Percentiles rank a stretch among this genome's conserved stretches.
phyloP scores from a whole-genome alignment of 2,113 vertebrate species.

The Siniperca chuatsi region DNA sequence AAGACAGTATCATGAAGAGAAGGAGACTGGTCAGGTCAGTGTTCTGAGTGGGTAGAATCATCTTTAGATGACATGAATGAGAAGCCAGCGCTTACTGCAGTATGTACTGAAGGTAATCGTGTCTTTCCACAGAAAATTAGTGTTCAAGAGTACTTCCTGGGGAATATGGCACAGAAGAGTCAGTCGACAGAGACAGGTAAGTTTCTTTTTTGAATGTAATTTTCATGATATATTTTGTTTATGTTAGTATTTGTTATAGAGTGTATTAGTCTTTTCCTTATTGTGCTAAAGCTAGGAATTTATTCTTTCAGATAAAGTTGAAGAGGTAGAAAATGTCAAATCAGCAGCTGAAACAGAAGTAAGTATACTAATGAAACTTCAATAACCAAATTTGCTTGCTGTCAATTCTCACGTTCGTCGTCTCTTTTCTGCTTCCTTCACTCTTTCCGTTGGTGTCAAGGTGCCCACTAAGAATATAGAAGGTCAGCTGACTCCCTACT shows the following conservation, averaged over 20 bases:
- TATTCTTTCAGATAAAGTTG: slow-evolving; percentile 58
- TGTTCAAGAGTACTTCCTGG: slow-evolving; percentile 97
- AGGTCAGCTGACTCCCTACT: slow-evolving; percentile 97
- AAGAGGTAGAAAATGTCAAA: slow-evolving; percentile 65
- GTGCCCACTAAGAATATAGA: slow-evolving; percentile 93
- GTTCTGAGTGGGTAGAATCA: slow-evolving; percentile 20
- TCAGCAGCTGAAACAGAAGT: slow-evolving; percentile 73
- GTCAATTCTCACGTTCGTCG: background rate
- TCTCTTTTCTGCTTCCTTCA: background rate
- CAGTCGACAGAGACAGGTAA: slow-evolving; percentile 86
- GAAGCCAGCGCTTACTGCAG: background rate
- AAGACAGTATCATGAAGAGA: slow-evolving; percentile 98
- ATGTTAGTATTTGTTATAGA: background rate
- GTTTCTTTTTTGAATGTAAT: slow-evolving; percentile 46
- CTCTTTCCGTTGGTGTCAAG: slow-evolving; percentile 50
- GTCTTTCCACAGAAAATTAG: slow-evolving; percentile 89
- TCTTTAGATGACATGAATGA: slow-evolving; percentile 5
- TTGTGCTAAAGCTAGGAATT: background rate
- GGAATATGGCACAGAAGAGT: slow-evolving; percentile 87
- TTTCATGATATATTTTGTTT: background rate
- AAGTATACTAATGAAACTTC: slow-evolving; percentile 11
- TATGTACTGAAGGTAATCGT: slow-evolving; percentile 11
- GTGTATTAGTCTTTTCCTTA: background rate
- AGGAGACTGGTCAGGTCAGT: slow-evolving; percentile 95
- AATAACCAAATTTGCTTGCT: background rate